These are phyloP conservation scores for Triplophysa bombifrons DNA, from an alignment of 2,797 vertebrate species.

Conservation along the genomic window DNA sequence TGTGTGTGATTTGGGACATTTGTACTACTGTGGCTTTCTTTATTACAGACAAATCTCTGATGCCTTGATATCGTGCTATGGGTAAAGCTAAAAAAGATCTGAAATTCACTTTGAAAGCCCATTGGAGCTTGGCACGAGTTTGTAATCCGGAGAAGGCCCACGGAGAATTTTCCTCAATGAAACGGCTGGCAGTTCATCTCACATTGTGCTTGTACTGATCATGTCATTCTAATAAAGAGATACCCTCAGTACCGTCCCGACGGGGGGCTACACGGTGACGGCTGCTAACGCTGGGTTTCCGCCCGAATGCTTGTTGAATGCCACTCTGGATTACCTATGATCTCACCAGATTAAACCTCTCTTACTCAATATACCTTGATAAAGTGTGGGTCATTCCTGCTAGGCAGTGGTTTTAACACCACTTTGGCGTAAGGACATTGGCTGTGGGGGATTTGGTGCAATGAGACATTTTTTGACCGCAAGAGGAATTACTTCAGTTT, in stretches of 20 bases:
- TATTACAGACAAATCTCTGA: conserved; percentile 22
- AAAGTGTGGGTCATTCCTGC: not conserved
- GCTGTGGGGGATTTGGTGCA: not conserved
- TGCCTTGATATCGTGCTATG: conserved; percentile 21
- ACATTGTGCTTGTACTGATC: conserved; percentile 62
- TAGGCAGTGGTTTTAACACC: conserved; percentile 8
- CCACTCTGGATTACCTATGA: conserved; percentile 56
- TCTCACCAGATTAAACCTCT: conserved; percentile 60
- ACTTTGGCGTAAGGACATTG: not conserved
- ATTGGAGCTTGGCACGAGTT: conserved; percentile 18
- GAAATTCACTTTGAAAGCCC: conserved; percentile 51
- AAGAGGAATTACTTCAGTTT: not conserved
- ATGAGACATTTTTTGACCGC: not conserved
- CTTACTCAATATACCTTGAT: conserved; percentile 19
- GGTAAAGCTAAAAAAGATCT: conserved; percentile 45
- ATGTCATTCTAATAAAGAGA: conserved; percentile 66
- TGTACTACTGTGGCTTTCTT: not conserved
- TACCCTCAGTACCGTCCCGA: conserved; percentile 53
- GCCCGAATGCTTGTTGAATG: conserved; percentile 61
- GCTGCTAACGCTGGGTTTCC: conserved; percentile 48
- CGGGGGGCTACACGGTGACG: conserved; percentile 40
- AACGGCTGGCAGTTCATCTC: conserved; percentile 55
- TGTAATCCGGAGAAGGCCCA: conserved; percentile 44
- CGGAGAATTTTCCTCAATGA: conserved; percentile 51
- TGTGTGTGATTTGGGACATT: not conserved